Base-by-base conservation (phyloP, 2,797 vertebrate species). In the Catharus ustulatus region DNA sequence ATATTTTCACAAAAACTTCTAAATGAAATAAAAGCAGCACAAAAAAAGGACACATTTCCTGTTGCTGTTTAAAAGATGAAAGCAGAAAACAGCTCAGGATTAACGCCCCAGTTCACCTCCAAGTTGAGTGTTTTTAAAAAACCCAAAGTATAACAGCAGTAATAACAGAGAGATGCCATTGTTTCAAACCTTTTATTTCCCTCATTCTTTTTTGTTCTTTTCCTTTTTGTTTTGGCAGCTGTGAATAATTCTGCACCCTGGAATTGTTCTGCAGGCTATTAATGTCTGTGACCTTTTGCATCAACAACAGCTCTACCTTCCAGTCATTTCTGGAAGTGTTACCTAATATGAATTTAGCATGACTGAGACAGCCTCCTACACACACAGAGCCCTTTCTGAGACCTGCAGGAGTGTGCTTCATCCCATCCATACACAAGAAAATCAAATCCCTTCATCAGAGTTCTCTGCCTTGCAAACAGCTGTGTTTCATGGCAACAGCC, bases 241-340 rank as follows among this genome's bases (percentile, higher is more conserved):
- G 80, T 74, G 89, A 90, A 93, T 87, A 95, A 95, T 87, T 93
- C 78, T 57, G 40, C 59, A 15, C 74, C 61, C 45, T 83, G 46
- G 91, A 93, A 92, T 74, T 84, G 38, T 93, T 92, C 75, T 81
- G 51, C 57, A 79, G 81, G 72, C 72, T 94, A 26, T 88, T 93
- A 84, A 92, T 89, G 90, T 58, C 63, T 90, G 45, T 62, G 84
- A 94, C 88, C 93, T 96, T 95, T 94, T 91, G 45, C 64, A 95
- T 87, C 81, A 93, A 89, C 78, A 89, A 42, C 54, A 91, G 58
- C 59, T 82, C 59, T 58, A 34, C 75, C 88, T 89, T 72, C 71
- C 87, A 93, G 69, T 59, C 78, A 68, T 82, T 94, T 87, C 85
- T 83, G 86, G 40, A 92, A 96, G 61, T 80, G 81, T 32, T 91